Conservation (phyloP, 2,888 invertebrate species). For the Euzophera pinguis region DNA sequence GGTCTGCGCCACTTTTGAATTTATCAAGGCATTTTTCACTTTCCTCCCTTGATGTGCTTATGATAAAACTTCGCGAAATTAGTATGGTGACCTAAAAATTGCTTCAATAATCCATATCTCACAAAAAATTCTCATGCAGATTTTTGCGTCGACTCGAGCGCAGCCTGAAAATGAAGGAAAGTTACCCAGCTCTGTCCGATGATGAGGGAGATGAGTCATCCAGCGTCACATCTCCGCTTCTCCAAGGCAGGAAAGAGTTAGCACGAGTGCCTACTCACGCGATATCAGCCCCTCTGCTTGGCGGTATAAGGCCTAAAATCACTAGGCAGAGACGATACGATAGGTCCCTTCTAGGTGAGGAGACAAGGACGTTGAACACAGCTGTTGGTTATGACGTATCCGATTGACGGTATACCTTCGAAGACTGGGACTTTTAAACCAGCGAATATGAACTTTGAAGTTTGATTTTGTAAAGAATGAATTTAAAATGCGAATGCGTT, state of each 20-base stretch:
- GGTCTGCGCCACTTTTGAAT: too few relatives aligned
- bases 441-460: not conserved
- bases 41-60: too few relatives aligned
- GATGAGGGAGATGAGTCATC: conserved; percentile 82
- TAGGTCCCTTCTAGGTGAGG: conserved; percentile 63
- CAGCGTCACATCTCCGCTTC: conserved; percentile 82
- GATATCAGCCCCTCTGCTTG: conserved; percentile 69
- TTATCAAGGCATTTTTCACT: too few relatives aligned
- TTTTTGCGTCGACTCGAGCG: conserved; percentile 85
- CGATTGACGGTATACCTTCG: conserved; percentile 40
- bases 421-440: conserved; percentile 5
- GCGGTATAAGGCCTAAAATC: conserved; percentile 67
- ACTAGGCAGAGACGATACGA: conserved; percentile 70
- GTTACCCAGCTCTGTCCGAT: conserved; percentile 79
- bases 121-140: conserved; percentile 71
- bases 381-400: conserved; percentile 67
- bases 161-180: conserved; percentile 84
- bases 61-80: too few relatives aligned
- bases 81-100: too few relatives aligned
- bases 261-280: conserved; percentile 56
- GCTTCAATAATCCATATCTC: too few relatives aligned
- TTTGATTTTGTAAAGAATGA: not conserved
- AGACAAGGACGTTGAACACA: conserved; percentile 63
- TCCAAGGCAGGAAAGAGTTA: conserved; percentile 68
- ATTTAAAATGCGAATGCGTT: too few relatives aligned